Evolutionary conservation across 2,888 invertebrate species (phyloP).

Genomic region (Zygogramma bicolorata): DNA sequence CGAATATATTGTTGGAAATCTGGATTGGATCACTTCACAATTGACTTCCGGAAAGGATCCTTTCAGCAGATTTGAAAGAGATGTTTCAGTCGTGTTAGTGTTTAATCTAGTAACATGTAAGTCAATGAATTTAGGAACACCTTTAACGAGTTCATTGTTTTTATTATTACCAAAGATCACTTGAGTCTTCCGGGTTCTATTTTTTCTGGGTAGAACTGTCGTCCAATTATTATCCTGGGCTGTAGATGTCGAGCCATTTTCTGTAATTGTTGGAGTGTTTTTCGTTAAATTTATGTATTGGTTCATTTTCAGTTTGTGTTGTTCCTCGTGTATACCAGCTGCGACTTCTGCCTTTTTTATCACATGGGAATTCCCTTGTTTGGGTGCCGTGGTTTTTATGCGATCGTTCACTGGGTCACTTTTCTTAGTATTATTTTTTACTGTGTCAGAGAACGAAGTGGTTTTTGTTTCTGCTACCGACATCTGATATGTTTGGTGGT

Average conservation of each 20-base stretch:
- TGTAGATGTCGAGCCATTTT: background rate
- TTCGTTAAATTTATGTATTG: background rate
- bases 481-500: background rate
- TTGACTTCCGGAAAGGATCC: background rate
- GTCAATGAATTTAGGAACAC: slow-evolving; percentile 3
- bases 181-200: background rate
- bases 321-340: background rate
- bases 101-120: slow-evolving; percentile 7
- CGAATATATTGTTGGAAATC: background rate
- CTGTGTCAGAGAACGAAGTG: slow-evolving; percentile 1
- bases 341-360: background rate
- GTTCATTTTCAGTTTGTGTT: slow-evolving; percentile 6
- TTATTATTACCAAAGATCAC: background rate
- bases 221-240: background rate
- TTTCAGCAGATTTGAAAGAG: too few relatives aligned
- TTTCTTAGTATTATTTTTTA: background rate
- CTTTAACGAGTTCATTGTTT: background rate
- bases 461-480: slow-evolving; percentile 2
- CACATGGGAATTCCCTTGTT: slow-evolving; percentile 1
- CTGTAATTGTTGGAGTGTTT: background rate
- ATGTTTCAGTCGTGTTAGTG: background rate
- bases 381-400: background rate
- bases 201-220: slow-evolving; percentile 1
- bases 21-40: background rate
- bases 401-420: background rate